Evolutionary conservation across 2,888 invertebrate genomes (phyloP).

Genomic region (Helobdella robusta): DNA sequence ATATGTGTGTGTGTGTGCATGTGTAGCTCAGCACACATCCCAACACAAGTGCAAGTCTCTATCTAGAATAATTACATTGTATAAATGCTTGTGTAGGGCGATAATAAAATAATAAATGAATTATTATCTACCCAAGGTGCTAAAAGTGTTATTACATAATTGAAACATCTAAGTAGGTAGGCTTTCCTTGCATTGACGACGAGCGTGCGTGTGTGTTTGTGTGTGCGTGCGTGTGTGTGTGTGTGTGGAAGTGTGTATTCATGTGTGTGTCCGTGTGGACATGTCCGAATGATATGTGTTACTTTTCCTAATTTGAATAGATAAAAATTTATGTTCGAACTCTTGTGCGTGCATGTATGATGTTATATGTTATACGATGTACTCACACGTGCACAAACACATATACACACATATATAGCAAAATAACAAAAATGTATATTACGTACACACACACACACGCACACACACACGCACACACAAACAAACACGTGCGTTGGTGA

Average conservation of each 20-base stretch:
- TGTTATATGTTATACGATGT: too few species aligned
- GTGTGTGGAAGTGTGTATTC: neutral
- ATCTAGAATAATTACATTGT: too few species aligned
- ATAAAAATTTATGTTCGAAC: neutral
- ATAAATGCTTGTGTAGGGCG: too few species aligned
- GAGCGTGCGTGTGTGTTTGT: conserved; percentile 54
- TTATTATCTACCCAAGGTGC: neutral
- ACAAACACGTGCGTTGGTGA: too few species aligned
- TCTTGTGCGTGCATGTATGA: neutral
- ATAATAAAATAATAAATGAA: too few species aligned
- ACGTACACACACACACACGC: conserved; percentile 6
- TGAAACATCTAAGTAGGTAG: neutral
- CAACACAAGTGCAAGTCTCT: too few species aligned
- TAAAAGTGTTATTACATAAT: conserved; percentile 14
- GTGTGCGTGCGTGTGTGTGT: conserved; percentile 1
- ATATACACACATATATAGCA: too few species aligned
- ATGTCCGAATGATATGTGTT: neutral
- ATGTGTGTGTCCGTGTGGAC: conserved; percentile 39
- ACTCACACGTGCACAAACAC: too few species aligned
- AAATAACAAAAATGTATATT: too few species aligned
- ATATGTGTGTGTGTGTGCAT: neutral
- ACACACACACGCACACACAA: conserved; percentile 12
- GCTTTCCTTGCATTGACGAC: neutral
- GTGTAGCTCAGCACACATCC: too few species aligned
- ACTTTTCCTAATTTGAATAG: neutral